phyloP scores from a whole-genome alignment of 2,888 invertebrate genomes.

The Lithophane leautieri region DNA sequence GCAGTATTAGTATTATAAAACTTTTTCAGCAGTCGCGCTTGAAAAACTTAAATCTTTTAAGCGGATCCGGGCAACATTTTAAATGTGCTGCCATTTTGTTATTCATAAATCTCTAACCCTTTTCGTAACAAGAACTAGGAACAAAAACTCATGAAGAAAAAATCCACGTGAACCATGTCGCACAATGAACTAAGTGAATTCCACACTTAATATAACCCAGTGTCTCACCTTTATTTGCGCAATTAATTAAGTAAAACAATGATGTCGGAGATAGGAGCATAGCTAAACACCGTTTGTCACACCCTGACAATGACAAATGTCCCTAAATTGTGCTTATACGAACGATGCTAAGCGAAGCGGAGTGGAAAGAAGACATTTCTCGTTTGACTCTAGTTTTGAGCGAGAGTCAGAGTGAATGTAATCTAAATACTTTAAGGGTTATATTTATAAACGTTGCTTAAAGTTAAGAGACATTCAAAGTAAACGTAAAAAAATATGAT shows the following conservation, averaged over 20 bases:
- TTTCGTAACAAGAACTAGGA: too few relatives aligned
- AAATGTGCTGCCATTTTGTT: constrained; percentile 7
- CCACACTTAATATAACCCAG: constrained; percentile 8
- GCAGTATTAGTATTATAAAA: constrained; percentile 7
- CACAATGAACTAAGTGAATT: constrained; percentile 16
- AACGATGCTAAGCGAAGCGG: neutral
- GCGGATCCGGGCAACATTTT: constrained; percentile 14
- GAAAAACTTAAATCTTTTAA: constrained; percentile 24
- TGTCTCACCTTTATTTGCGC: constrained; percentile 53
- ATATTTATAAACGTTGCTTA: too few relatives aligned
- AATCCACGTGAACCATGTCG: neutral
- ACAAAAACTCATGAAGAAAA: constrained; percentile 1
- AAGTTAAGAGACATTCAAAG: too few relatives aligned
- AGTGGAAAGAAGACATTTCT: neutral
- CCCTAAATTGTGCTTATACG: constrained; percentile 31
- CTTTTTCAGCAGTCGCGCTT: constrained; percentile 41
- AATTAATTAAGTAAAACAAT: constrained; percentile 65
- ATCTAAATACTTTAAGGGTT: neutral
- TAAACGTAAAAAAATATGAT: too few relatives aligned
- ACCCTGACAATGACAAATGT: constrained; percentile 63
- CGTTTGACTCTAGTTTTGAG: neutral
- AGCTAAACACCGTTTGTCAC: constrained; percentile 62
- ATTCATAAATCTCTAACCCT: constrained; percentile 41
- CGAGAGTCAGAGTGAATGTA: neutral
- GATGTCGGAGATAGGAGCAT: constrained; percentile 53